A percentile compares a stretch with the other conserved stretches of the same genome.
These are phyloP conservation scores for Aplochiton taeniatus DNA, from an alignment of 2,797 vertebrate genomes.

Conservation along the genomic window DNA sequence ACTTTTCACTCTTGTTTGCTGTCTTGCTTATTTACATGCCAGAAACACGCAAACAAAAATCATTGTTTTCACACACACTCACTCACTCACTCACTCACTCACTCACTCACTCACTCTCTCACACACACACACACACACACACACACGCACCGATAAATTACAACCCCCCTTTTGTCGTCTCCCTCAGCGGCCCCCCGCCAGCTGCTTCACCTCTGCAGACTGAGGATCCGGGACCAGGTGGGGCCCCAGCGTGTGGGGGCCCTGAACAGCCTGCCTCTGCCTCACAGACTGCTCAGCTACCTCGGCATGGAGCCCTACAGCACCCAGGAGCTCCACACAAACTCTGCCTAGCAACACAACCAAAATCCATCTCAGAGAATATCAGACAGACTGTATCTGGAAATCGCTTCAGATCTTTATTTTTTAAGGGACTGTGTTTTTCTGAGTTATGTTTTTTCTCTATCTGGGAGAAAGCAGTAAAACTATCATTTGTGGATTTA, in stretches of 20 bases:
- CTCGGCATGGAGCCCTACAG: conserved; percentile 56
- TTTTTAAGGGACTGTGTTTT: not conserved
- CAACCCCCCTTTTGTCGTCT: conserved; percentile 21
- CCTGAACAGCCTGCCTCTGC: conserved; percentile 84
- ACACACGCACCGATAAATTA: not conserved
- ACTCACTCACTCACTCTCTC: conserved; percentile 2
- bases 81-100: not conserved
- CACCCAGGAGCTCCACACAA: conserved; percentile 31
- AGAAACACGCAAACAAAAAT: conserved; percentile 5
- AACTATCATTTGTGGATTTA: too few relatives aligned
- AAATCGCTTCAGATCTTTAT: too few relatives aligned
- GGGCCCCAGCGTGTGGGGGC: conserved; percentile 80
- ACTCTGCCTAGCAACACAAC: not conserved
- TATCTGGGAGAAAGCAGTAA: too few relatives aligned
- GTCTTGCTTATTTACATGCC: not conserved
- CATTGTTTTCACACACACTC: conserved; percentile 8
- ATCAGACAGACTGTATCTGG: too few relatives aligned
- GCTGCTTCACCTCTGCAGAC: conserved; percentile 87
- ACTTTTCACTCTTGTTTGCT: not conserved
- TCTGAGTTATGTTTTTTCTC: not conserved
- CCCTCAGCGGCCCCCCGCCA: conserved; percentile 84
- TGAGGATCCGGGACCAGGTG: conserved; percentile 82
- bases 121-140: conserved; percentile 11
- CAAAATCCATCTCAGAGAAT: conserved; percentile 10
- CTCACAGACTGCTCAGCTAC: conserved; percentile 83